Evolutionary conservation across 2,888 invertebrate genomes (phyloP).

Genomic region (Microplitis deprimator): DNA sequence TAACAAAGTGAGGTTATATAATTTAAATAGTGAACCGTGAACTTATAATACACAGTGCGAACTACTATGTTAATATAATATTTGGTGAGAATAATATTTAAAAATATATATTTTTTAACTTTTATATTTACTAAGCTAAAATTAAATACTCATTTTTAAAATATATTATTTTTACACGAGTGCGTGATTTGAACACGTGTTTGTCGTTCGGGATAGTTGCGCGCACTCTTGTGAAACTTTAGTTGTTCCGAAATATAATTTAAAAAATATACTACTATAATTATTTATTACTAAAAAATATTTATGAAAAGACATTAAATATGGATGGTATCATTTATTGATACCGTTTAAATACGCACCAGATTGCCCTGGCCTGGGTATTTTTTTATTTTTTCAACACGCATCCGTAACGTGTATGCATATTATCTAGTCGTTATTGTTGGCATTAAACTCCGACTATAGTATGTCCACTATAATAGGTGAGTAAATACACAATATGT

Average conservation of each 20-base stretch:
- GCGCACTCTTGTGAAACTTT: slow-evolving; percentile 3
- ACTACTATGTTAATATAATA: not conserved
- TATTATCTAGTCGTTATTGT: not conserved
- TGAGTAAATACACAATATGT: slow-evolving; percentile 51
- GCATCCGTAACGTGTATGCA: not conserved
- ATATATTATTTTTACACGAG: not conserved
- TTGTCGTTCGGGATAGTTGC: not conserved
- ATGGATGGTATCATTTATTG: not conserved
- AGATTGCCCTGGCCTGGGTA: not conserved
- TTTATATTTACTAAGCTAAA: not conserved
- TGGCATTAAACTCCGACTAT: slow-evolving; percentile 18
- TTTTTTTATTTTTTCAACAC: not conserved
- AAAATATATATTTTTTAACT: not conserved
- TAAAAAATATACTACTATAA: not conserved
- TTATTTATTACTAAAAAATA: no score
- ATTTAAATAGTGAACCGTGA: not conserved
- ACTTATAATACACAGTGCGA: not conserved
- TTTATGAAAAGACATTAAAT: not conserved
- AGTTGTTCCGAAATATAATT: not conserved
- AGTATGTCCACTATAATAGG: slow-evolving; percentile 62
- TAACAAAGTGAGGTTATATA: slow-evolving; percentile 14
- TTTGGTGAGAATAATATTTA: not conserved
- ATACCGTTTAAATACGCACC: not conserved
- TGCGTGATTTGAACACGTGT: slow-evolving; percentile 2
- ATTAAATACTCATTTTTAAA: not conserved